Conservation (phyloP, 1,140 invertebrate genomes). For the Palaemon carinicauda region DNA sequence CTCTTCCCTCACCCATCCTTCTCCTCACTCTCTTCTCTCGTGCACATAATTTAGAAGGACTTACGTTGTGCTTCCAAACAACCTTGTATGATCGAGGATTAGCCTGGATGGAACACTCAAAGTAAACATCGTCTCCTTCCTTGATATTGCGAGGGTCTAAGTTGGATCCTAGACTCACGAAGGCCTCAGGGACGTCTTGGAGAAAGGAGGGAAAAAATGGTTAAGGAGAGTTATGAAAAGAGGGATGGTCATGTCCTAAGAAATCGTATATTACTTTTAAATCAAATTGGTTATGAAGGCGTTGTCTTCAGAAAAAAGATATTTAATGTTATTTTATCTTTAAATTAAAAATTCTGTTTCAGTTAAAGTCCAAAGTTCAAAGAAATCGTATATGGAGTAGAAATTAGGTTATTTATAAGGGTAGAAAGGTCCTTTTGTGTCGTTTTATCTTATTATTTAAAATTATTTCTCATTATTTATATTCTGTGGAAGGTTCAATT, state of each 20-base stretch:
- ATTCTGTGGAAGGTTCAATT: not conserved
- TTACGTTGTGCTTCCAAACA: constrained; percentile 90
- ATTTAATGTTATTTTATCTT: no score
- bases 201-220: not conserved
- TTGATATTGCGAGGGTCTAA: constrained; percentile 75
- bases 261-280: no score
- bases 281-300: no score
- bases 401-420: not conserved
- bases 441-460: not conserved
- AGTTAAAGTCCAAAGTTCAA: no score
- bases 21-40: not conserved
- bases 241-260: no score
- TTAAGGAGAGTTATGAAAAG: not conserved
- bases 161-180: constrained; percentile 65
- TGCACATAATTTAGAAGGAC: constrained; percentile 63
- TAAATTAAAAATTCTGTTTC: no score
- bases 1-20: no score
- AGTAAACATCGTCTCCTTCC: constrained; percentile 71
- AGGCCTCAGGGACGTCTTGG: constrained; percentile 31
- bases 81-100: constrained; percentile 89
- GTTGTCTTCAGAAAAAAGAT: no score
- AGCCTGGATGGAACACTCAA: constrained; percentile 80
- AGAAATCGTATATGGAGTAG: not conserved
- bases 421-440: not conserved
- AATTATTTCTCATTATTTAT: not conserved